Evolutionary conservation across 1,140 invertebrate genomes (phyloP), one percentile per base, ranked within the genome.

Genomic region (Bursaphelenchus mucronatus): DNA sequence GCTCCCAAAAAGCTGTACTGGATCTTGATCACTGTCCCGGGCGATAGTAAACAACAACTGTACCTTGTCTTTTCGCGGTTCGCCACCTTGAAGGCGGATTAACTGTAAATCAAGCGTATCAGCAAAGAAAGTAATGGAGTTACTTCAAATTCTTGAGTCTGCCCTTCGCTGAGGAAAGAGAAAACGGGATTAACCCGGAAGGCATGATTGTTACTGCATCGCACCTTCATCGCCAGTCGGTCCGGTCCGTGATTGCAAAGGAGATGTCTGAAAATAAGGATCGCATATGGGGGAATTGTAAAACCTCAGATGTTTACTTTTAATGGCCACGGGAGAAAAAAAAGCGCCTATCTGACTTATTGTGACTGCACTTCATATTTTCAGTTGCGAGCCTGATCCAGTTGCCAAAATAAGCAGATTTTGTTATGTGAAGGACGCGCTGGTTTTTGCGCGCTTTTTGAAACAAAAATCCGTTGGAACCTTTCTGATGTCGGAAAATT

Each of bases 181-280:
- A 56, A 69, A 11, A 69, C 68, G 17, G 68, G 68, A 58, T 69
- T 69, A 9, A 69, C 68, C 5, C 68, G 69, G 45, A 73, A 72
- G 30, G 55, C 47, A 7, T 53, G 39, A 51, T 69, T 69, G 50
- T 69, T 69, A 7, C 41, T 50, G 21, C 62, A 69, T 13, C 68
- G 56, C 13, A 69, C 62, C 66, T 69, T 69, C 19, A 69, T 52
- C n/a, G 68, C 68, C 15, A 69, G 40, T 54, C 68, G 19, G 51
- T 69, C 68, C 11, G 17, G 8, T 11, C 69, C 71, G 43, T 69
- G 71, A 63, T 69, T 69, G 17, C 43, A 50, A 10, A 72, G 30
- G 10, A 69, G 17, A 59, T 69, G 68, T 44, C 68, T 69, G 17
- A 52, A 69, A 63, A 62, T 1, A 49, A 1, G n/a, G 57, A 17